Conservation (phyloP, 2,113 vertebrate genomes). For the Melanostigma gelatinosum region DNA sequence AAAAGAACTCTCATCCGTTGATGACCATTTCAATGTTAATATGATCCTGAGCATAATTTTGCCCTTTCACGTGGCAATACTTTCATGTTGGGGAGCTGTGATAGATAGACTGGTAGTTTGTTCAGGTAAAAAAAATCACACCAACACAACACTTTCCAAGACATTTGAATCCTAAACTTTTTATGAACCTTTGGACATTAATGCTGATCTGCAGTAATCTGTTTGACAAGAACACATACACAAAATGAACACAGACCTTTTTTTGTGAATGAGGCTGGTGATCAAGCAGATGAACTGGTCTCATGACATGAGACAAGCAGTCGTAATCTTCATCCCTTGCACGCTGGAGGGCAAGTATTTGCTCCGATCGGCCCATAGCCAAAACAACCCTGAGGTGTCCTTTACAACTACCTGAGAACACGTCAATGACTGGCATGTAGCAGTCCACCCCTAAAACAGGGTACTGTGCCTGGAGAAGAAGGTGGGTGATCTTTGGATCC, state of each 20-base stretch:
- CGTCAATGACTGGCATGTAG: conserved; percentile 89
- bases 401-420: conserved; percentile 86
- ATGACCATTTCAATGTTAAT: too few relatives aligned
- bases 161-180: neutral
- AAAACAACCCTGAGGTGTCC: conserved; percentile 90
- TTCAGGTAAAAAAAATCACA: neutral
- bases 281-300: conserved; percentile 87
- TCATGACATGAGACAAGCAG: conserved; percentile 46
- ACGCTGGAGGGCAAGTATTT: conserved; percentile 88
- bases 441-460: conserved; percentile 93
- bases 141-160: too few relatives aligned
- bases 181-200: neutral
- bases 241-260: conserved; percentile 65
- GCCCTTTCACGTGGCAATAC: neutral
- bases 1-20: neutral
- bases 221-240: neutral
- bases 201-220: neutral
- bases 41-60: neutral
- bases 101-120: neutral
- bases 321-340: conserved; percentile 83
- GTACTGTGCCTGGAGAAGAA: conserved; percentile 92
- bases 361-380: conserved; percentile 91
- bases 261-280: conserved; percentile 62
- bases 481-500: conserved; percentile 85
- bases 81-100: neutral